A percentile compares a stretch with the other conserved stretches of the same genome.
phyloP scores from a whole-genome alignment of 2,113 vertebrate species.

The Toxotes chatareus region DNA sequence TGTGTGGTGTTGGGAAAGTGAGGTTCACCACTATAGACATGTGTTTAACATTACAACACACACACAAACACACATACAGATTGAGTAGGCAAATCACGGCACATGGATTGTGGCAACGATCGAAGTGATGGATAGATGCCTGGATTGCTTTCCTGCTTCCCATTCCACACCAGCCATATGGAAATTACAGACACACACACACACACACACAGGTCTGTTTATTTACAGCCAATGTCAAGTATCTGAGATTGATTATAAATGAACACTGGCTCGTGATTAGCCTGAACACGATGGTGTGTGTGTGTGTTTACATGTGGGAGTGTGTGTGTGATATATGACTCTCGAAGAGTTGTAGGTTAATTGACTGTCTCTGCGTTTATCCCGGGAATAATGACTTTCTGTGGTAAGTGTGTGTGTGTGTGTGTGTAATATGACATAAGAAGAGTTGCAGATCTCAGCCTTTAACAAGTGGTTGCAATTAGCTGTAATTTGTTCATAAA shows the following conservation, averaged over 20 bases:
- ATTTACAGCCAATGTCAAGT: slow-evolving; percentile 80
- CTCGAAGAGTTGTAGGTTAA: slow-evolving; percentile 43
- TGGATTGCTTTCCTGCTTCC: slow-evolving; percentile 51
- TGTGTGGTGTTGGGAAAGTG: slow-evolving; percentile 14
- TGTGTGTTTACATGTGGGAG: slow-evolving; percentile 18
- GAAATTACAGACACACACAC: slow-evolving; percentile 49
- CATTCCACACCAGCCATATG: slow-evolving; percentile 40
- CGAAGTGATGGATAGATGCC: slow-evolving; percentile 72
- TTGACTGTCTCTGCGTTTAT: slow-evolving; percentile 37
- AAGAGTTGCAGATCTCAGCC: slow-evolving; percentile 50
- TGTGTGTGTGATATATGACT: slow-evolving; percentile 31
- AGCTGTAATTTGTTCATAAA: slow-evolving; percentile 48
- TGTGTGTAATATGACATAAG: slow-evolving; percentile 31
- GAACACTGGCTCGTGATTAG: slow-evolving; percentile 80
- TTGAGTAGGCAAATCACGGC: slow-evolving; percentile 50
- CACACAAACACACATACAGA: slow-evolving; percentile 33
- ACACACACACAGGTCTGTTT: slow-evolving; percentile 70
- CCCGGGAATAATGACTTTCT: slow-evolving; percentile 35
- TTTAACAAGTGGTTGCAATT: slow-evolving; percentile 68
- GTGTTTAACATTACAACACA: slow-evolving; percentile 75
- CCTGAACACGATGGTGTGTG: slow-evolving; percentile 39
- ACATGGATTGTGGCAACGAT: slow-evolving; percentile 33
- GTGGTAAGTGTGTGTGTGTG: slow-evolving; percentile 26
- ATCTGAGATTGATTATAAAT: slow-evolving; percentile 83
- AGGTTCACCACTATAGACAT: slow-evolving; percentile 54